These are phyloP conservation scores for Pygoscelis antarcticus DNA, from an alignment of 2,113 vertebrate species.

Conservation along the genomic window DNA sequence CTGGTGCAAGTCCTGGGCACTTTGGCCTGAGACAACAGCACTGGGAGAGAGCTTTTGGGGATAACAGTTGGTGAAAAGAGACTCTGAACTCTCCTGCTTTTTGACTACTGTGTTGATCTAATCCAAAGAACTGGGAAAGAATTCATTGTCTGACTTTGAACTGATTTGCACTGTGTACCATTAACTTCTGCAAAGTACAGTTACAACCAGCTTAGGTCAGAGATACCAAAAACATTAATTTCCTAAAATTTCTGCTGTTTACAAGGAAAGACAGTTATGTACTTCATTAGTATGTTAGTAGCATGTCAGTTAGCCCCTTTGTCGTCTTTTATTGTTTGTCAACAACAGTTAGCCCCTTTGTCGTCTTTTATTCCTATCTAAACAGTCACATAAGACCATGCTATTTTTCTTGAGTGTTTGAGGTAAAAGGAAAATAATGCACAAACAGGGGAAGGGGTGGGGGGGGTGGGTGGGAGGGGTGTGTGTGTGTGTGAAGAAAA, in stretches of 20 bases:
- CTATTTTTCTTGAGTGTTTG: neutral
- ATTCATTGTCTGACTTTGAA: neutral
- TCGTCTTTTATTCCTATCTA: neutral
- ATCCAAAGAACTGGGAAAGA: neutral
- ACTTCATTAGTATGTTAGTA: neutral
- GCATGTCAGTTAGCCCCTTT: neutral
- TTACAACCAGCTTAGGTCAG: neutral
- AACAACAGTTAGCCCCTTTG: neutral
- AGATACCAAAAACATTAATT: neutral
- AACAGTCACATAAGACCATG: neutral
- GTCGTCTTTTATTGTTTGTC: too few relatives aligned
- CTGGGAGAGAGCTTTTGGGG: neutral
- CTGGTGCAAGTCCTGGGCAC: neutral
- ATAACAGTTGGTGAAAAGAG: neutral
- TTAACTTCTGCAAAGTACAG: neutral
- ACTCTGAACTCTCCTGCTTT: neutral
- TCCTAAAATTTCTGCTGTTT: neutral
- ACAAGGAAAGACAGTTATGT: neutral
- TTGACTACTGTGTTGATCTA: neutral
- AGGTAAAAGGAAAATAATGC: neutral
- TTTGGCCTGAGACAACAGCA: neutral
- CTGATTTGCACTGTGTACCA: neutral
- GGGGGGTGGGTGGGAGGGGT: too few relatives aligned
- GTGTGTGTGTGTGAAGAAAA: neutral
- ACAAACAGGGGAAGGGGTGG: too few relatives aligned